Base-by-base conservation (phyloP, 2,113 vertebrate genomes). In the Crotalus helleri region DNA sequence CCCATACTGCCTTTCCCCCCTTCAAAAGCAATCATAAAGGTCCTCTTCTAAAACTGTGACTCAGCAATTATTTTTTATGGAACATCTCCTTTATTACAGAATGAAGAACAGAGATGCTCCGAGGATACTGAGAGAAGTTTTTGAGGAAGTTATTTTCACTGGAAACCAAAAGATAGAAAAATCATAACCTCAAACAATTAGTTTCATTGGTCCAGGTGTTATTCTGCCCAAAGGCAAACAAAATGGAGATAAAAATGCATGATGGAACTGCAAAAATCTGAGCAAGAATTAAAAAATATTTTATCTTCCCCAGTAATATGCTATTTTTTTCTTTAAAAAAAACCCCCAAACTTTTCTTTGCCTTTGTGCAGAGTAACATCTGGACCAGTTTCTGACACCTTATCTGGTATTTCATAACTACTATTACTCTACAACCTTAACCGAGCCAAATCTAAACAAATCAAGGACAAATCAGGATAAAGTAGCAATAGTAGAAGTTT, bases 1-100 rank as follows among this genome's bases (percentile, higher is more conserved):
- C 23, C 49, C 49, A 24, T 9, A 1, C n/a, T 74, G 44, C n/a
- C 13, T 4, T 54, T 15, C 46, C 21, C 49, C 5, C 44, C 39
- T 19, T 12, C 33, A n/a, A n/a, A 5, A 49, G 15, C 19, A 24
- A 11, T 21, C 12, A 5, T 49, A 46, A n/a, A 61, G 19, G 10
- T 19, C n/a, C 12, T 3, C 23, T 26, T 90, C 69, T 88, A 92
- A 55, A 49, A 5, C 46, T 1, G 19, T 93, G 92, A 93, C n/a
- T 90, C 92, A 93, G 92, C 92, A 55, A 21, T 26, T 92, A n/a
- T n/a, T 49, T 53, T 57, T 39, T 87, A 88, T 59, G 3, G 19
- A 88, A 15, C 33, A 3, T n/a, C 15, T 59, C 5, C 26, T 90
- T 46, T 74, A 33, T 55, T 51, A 51, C 4, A 6, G 12, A n/a